Evolutionary conservation across 2,797 vertebrate genomes (phyloP).

Genomic region (Columba guinea): DNA sequence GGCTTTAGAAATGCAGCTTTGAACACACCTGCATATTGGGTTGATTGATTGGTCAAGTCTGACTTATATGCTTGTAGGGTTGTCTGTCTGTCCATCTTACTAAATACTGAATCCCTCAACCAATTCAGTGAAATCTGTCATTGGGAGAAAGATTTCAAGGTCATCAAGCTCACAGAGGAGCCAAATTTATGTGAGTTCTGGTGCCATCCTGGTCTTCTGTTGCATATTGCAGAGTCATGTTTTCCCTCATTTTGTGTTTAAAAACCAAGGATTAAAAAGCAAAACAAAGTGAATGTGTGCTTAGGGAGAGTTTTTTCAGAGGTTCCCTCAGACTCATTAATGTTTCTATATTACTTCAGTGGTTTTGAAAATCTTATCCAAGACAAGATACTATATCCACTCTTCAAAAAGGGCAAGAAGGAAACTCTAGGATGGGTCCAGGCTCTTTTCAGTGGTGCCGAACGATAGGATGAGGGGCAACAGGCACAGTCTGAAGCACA

Average conservation of each 20-base stretch:
- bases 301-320: neutral
- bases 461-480: too few relatives aligned
- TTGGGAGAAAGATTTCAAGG: neutral
- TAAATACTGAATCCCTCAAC: neutral
- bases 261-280: neutral
- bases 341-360: neutral
- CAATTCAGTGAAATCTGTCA: neutral
- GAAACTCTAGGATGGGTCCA: too few relatives aligned
- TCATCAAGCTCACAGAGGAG: neutral
- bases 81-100: neutral
- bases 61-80: fast-evolving
- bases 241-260: neutral
- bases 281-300: neutral
- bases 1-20: neutral
- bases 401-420: too few relatives aligned
- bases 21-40: neutral
- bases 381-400: neutral
- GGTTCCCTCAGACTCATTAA: neutral
- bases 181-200: neutral
- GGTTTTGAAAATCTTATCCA: neutral
- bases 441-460: too few relatives aligned
- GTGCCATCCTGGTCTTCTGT: neutral
- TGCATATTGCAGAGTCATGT: neutral
- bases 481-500: too few relatives aligned
- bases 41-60: neutral